phyloP scores from a whole-genome alignment of 2,113 vertebrate genomes.

The Rissa tridactyla region DNA sequence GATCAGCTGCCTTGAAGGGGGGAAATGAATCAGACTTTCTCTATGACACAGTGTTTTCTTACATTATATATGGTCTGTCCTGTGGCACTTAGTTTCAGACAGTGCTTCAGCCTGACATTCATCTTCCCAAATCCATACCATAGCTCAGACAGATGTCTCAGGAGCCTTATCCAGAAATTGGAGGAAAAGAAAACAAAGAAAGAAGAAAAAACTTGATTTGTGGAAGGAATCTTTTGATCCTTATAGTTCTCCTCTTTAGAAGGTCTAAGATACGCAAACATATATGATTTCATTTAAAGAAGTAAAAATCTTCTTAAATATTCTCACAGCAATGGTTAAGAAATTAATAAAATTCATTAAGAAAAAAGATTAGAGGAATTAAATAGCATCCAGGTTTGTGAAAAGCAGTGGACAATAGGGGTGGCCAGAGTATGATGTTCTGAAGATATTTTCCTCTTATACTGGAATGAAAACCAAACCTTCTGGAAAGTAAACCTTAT shows the following conservation, averaged over 20 bases:
- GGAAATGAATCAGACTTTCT: neutral
- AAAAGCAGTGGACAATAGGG: neutral
- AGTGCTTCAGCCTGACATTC: neutral
- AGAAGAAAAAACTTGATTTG: neutral
- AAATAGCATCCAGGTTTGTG: neutral
- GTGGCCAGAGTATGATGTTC: neutral
- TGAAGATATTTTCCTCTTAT: neutral
- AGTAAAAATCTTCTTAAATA: neutral
- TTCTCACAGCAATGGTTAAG: neutral
- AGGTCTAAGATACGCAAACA: neutral
- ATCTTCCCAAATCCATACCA: neutral
- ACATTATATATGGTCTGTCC: neutral
- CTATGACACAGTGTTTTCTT: neutral
- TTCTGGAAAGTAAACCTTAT: neutral
- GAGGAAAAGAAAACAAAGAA: neutral
- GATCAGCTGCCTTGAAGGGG: conserved; percentile 4
- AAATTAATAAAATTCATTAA: neutral
- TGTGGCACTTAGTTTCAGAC: neutral
- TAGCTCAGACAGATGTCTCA: neutral
- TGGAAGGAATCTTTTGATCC: neutral
- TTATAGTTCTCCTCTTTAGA: neutral
- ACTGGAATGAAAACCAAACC: neutral
- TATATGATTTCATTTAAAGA: neutral
- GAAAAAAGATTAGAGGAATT: neutral
- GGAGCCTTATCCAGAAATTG: neutral